Conservation (phyloP, 2,888 invertebrate species). For the Synergus itoensis region DNA sequence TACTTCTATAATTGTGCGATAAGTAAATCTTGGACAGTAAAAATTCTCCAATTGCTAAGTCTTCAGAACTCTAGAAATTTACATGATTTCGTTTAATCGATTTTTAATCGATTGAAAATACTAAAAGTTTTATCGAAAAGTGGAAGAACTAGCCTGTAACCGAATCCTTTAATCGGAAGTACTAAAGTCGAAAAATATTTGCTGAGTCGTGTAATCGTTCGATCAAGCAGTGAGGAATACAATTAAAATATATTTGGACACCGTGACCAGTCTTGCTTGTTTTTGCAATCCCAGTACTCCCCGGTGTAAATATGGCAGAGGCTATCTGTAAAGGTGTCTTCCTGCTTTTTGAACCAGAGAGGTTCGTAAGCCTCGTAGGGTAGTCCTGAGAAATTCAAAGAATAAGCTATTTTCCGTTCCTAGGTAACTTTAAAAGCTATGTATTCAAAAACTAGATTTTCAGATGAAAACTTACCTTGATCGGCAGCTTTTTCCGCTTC, state of each 20-base stretch:
- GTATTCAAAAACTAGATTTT: background rate
- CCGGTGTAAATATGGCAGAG: slow-evolving; percentile 91
- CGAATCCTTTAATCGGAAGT: background rate
- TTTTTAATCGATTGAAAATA: slow-evolving; percentile 2
- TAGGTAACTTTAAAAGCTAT: too few relatives aligned
- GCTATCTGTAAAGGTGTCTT: slow-evolving; percentile 85
- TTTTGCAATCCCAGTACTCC: slow-evolving; percentile 96
- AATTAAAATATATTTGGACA: slow-evolving; percentile 94
- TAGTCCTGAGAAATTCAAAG: slow-evolving; percentile 76
- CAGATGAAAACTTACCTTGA: slow-evolving; percentile 75
- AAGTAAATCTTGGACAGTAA: slow-evolving; percentile 16
- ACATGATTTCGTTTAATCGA: background rate
- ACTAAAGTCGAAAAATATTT: slow-evolving; percentile 7
- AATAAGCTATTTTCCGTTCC: background rate
- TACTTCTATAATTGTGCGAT: slow-evolving; percentile 19
- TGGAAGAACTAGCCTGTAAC: slow-evolving; percentile 53
- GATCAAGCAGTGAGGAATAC: slow-evolving; percentile 6
- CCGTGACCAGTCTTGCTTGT: slow-evolving; percentile 90
- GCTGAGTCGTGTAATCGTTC: background rate
- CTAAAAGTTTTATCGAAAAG: slow-evolving; percentile 46
- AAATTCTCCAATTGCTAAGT: background rate
- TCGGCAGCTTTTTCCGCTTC: slow-evolving; percentile 87
- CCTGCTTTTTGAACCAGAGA: slow-evolving; percentile 93
- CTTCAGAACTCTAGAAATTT: slow-evolving; percentile 11
- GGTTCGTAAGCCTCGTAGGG: slow-evolving; percentile 89